Evolutionary conservation across 92 coral and sea anemone genomes (phyloP).

Genomic region (Umimayanthus chanpuru): DNA sequence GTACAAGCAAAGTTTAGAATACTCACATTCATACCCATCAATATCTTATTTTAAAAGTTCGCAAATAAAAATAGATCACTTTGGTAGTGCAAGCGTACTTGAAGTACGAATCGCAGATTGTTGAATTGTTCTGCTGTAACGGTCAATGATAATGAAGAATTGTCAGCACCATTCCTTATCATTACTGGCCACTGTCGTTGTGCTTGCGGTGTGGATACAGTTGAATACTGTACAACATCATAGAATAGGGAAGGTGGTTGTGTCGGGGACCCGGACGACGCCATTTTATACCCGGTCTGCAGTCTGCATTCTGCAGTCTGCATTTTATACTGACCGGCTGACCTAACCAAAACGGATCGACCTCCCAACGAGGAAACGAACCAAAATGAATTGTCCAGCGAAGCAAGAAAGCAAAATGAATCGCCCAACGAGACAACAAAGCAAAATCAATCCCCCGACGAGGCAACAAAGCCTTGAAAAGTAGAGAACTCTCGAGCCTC

Average conservation of each 20-base stretch:
- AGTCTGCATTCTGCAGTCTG: too few species aligned
- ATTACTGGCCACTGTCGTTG: slow-evolving; percentile 1
- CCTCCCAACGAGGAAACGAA: too few species aligned
- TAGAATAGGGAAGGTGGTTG: slow-evolving; percentile 1
- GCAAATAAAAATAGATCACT: neutral
- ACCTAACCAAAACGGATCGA: too few species aligned
- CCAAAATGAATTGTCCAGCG: too few species aligned
- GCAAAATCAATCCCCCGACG: too few species aligned
- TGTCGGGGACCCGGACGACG: neutral
- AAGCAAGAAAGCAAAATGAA: too few species aligned
- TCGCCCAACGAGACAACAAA: too few species aligned
- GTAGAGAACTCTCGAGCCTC: too few species aligned
- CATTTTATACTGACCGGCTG: too few species aligned
- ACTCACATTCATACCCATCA: slow-evolving; percentile 12
- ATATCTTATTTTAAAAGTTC: slow-evolving; percentile 10
- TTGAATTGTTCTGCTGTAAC: neutral
- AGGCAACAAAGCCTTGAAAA: too few species aligned
- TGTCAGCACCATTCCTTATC: slow-evolving; percentile 3
- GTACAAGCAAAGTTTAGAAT: slow-evolving; percentile 12
- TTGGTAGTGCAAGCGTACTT: neutral
- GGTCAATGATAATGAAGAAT: slow-evolving; percentile 2
- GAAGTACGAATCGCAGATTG: too few species aligned
- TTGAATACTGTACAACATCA: slow-evolving; percentile 7
- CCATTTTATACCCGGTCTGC: too few species aligned
- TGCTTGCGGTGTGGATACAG: neutral